Evolutionary conservation across 2,797 vertebrate species (phyloP), one percentile per base, ranked within the genome.

Genomic region (Hapalemur alaotrensis): DNA sequence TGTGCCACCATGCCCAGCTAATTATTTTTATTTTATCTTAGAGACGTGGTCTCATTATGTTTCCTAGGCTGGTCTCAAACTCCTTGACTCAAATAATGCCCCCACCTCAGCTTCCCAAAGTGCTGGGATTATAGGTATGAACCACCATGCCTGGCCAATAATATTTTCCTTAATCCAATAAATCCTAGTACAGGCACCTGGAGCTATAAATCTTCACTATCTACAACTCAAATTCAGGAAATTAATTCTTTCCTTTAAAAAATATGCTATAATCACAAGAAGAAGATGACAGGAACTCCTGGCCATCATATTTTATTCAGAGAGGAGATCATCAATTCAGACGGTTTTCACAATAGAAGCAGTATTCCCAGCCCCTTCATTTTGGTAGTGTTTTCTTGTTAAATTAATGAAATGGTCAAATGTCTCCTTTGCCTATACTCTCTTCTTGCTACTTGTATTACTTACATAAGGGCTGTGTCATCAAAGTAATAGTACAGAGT

Each of bases 171-270:
- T 94, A 89, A 94, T 81, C 8, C 69, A 97, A 48, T 95, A 65
- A 96, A 91, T 92, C 50, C 43, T 61, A 46, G 7, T 59, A 67
- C 35, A 95, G 81, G 97, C 97, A 97, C 95, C 70, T 95, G 98
- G 95, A 97, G 97, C 97, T 98, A 95, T 97, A 98, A 81, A 52
- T 95, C 76, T 96, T 98, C 89, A 95, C 38, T 65, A 5, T 63
- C 41, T 22, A 0, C 54, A 78, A 80, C 69, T 96, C 70, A 95
- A 95, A 95, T 75, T 91, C 48, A 76, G 0, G 0, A 10, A 96
- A 75, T 90, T 81, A 81, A 65, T 57, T 98, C 11, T 95, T 84
- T 97, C 48, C 61, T 90, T 96, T 83, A 48, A 65, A 41, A 96
- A 95, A 50, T 54, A 38, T 30, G 7, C 50, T 94, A 28, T 65